These are phyloP conservation scores for Ophiothrix spiculata DNA, from an alignment of 35 echinoderm and acorn worm genomes.

Conservation along the genomic window DNA sequence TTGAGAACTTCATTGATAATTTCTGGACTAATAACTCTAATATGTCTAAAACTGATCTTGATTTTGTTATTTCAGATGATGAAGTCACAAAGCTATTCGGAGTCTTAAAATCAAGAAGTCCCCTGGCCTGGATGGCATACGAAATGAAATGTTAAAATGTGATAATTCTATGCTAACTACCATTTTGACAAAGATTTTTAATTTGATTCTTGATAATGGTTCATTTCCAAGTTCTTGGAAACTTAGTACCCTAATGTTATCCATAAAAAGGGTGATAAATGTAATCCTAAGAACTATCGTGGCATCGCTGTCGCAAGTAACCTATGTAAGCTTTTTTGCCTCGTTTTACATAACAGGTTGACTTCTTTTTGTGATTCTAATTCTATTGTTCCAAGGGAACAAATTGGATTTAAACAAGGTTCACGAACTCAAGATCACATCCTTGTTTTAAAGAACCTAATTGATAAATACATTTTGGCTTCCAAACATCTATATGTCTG, in stretches of 20 bases:
- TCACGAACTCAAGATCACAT: no score
- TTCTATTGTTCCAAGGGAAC: no score
- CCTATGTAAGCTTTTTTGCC: no score
- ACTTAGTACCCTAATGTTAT: background rate
- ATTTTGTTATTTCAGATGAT: background rate
- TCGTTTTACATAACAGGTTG: no score
- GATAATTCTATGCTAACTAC: background rate
- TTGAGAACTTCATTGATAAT: background rate
- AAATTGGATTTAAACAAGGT: no score
- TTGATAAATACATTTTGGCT: background rate
- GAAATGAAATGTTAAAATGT: background rate
- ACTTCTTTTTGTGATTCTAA: no score
- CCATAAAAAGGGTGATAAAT: background rate
- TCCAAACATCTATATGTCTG: slow-evolving; percentile 3
- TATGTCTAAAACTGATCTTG: background rate
- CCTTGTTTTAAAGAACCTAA: background rate
- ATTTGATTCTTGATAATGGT: background rate
- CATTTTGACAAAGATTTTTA: background rate
- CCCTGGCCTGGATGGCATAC: background rate
- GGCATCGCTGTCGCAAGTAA: background rate
- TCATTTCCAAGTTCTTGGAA: background rate
- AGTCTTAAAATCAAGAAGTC: background rate
- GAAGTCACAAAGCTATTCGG: background rate
- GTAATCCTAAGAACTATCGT: background rate
- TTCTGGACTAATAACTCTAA: background rate